Conservation (phyloP, 2,888 invertebrate genomes). For the Tenthredo livida region DNA sequence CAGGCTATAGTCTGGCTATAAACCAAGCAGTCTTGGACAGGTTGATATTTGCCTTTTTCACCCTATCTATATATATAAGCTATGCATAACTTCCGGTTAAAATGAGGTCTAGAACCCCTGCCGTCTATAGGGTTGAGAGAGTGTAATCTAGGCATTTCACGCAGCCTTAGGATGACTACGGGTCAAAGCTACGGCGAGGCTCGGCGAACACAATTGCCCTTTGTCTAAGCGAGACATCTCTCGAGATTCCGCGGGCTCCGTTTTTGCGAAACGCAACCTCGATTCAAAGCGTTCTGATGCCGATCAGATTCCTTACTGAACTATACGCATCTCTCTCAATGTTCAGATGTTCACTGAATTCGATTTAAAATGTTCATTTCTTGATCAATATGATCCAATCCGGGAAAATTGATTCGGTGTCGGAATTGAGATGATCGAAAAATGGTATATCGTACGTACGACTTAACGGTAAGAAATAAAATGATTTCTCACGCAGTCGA, state of each 20-base stretch:
- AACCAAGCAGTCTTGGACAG: neutral
- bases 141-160: conserved; percentile 38
- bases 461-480: neutral
- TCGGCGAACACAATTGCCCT: conserved; percentile 38
- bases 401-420: neutral
- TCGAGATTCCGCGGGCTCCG: neutral
- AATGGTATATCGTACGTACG: neutral
- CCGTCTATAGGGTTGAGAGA: neutral
- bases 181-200: conserved; percentile 13
- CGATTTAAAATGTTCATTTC: neutral
- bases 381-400: neutral
- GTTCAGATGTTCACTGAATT: neutral
- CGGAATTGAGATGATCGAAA: neutral
- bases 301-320: neutral
- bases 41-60: neutral
- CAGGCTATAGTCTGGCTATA: neutral
- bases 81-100: neutral
- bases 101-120: neutral
- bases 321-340: neutral
- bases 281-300: neutral
- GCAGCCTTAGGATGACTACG: conserved; percentile 17
- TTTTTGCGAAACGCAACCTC: conserved; percentile 25
- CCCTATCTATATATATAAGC: neutral
- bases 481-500: conserved; percentile 36
- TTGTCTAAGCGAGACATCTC: conserved; percentile 37